Percentiles rank a stretch among this genome's conserved stretches.
These are phyloP conservation scores for Tyrophagus putrescentiae DNA, from an alignment of 1,140 invertebrate genomes.

Conservation along the genomic window DNA sequence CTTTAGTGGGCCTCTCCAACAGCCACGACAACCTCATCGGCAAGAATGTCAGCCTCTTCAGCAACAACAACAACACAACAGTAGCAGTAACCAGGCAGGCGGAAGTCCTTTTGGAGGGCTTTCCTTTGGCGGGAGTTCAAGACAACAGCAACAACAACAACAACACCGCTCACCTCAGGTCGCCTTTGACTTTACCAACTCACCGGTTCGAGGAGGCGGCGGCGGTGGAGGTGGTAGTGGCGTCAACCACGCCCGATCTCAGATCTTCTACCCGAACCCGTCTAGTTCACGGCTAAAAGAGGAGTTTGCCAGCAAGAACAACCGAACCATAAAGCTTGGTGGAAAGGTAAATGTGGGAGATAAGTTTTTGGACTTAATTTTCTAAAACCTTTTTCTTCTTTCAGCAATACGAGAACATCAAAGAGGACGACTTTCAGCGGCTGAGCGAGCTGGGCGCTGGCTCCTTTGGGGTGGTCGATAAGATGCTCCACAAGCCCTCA, in stretches of 20 bases:
- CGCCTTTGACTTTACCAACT: not conserved
- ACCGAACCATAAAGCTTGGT: conserved; percentile 24
- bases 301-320: conserved; percentile 25
- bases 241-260: not conserved
- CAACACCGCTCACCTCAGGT: too few relatives aligned
- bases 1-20: conserved; percentile 3
- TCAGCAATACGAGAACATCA: conserved; percentile 26
- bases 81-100: too few relatives aligned
- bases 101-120: too few relatives aligned
- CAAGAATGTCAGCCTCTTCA: too few relatives aligned
- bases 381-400: not conserved
- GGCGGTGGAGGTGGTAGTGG: not conserved
- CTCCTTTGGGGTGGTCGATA: conserved; percentile 91
- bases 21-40: not conserved
- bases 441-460: conserved; percentile 83
- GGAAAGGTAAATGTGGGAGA: conserved; percentile 23
- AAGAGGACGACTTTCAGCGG: conserved; percentile 26
- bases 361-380: not conserved
- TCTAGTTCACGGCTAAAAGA: conserved; percentile 20
- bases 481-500: conserved; percentile 79
- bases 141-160: not conserved
- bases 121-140: not conserved
- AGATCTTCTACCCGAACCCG: not conserved
- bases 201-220: not conserved
- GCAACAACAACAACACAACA: too few relatives aligned